Evolutionary conservation across 2,888 invertebrate genomes (phyloP).

Genomic region (Volucella inflata): DNA sequence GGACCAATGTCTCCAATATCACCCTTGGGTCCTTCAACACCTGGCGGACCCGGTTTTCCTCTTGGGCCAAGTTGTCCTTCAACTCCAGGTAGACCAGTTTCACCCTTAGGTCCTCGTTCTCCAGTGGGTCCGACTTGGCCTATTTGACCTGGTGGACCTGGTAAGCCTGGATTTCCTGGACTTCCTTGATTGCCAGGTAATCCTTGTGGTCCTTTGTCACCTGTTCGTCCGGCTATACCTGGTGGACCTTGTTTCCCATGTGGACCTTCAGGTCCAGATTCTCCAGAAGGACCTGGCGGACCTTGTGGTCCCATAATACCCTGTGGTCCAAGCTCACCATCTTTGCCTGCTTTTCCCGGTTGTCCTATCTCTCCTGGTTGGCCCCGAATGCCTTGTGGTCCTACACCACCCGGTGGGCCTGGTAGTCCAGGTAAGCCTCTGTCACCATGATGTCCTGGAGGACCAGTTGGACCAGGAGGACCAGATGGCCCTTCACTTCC

Average conservation of each 20-base stretch:
- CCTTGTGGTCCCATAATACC: conserved; percentile 89
- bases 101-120: conserved; percentile 88
- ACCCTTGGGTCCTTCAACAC: conserved; percentile 89
- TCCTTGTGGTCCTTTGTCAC: conserved; percentile 90
- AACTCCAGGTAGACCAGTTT: conserved; percentile 89
- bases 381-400: conserved; percentile 78
- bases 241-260: conserved; percentile 89
- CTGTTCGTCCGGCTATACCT: conserved; percentile 89
- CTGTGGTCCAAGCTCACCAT: conserved; percentile 88
- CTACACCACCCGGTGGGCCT: conserved; percentile 79
- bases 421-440: conserved; percentile 79
- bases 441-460: conserved; percentile 86
- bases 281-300: conserved; percentile 85
- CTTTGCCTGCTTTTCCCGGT: conserved; percentile 87
- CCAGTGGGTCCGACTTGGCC: conserved; percentile 85
- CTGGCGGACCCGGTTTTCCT: conserved; percentile 91
- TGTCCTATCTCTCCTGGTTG: conserved; percentile 88
- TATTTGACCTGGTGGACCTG: conserved; percentile 78
- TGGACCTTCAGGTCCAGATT: conserved; percentile 86
- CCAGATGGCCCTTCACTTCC: conserved; percentile 89
- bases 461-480: conserved; percentile 83
- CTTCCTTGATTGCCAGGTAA: conserved; percentile 78
- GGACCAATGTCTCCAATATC: conserved; percentile 87
- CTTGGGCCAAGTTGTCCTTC: conserved; percentile 91
- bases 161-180: conserved; percentile 78